Percentiles rank a stretch among this genome's conserved stretches.
These are phyloP conservation scores for Ostrea edulis DNA, from an alignment of 1,140 invertebrate species.

Conservation along the genomic window DNA sequence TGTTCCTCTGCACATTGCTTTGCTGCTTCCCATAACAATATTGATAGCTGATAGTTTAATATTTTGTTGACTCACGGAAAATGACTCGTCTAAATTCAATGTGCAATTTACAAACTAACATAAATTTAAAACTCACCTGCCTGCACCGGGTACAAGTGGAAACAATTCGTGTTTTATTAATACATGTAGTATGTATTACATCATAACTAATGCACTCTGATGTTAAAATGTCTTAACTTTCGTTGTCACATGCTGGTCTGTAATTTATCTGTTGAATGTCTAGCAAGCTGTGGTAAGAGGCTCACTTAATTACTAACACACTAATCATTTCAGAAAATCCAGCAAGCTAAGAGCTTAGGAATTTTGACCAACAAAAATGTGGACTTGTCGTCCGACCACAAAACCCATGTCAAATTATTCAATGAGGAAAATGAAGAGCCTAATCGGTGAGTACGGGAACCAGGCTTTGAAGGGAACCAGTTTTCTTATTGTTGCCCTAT, in stretches of 20 bases:
- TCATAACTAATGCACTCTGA: neutral
- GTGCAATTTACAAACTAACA: neutral
- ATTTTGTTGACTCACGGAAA: neutral
- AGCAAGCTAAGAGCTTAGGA: constrained; percentile 49
- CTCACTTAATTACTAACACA: neutral
- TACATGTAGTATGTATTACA: neutral
- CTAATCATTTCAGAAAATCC: constrained; percentile 49
- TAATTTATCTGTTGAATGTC: neutral
- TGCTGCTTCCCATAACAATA: neutral
- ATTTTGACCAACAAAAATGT: constrained; percentile 43
- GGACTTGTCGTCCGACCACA: neutral
- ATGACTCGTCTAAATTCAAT: neutral
- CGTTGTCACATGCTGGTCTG: neutral
- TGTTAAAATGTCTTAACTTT: neutral
- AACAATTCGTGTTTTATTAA: neutral
- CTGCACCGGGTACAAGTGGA: neutral
- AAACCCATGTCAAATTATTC: neutral
- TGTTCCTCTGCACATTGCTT: neutral
- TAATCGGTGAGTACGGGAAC: constrained; percentile 42
- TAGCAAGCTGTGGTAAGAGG: no score
- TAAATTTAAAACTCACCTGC: neutral
- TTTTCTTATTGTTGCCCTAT: neutral
- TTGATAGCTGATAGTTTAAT: neutral
- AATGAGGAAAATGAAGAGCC: neutral
- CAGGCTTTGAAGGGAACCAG: neutral